A percentile compares a stretch with the other conserved stretches of the same genome.
phyloP scores from a whole-genome alignment of 2,797 vertebrate species.

The Chaetophractus vellerosus region DNA sequence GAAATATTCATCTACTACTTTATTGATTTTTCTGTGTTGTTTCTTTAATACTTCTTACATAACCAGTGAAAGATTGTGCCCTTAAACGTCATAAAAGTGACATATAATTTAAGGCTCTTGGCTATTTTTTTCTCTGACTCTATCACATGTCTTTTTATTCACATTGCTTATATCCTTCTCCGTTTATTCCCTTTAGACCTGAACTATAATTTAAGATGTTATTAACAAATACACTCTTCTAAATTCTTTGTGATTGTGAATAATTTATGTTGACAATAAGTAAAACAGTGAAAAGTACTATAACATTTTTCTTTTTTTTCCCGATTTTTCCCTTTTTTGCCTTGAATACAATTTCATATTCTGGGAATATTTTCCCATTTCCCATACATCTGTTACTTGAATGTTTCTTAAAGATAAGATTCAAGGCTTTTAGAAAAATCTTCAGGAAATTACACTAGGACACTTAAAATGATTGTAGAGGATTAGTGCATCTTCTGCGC shows the following conservation, averaged over 20 bases:
- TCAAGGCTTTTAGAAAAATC: slow-evolving; percentile 63
- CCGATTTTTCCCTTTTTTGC: background rate
- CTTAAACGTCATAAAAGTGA: slow-evolving; percentile 46
- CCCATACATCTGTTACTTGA: slow-evolving; percentile 48
- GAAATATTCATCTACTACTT: slow-evolving; percentile 20
- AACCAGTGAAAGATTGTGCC: background rate
- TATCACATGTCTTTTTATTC: slow-evolving; percentile 56
- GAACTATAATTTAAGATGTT: slow-evolving; percentile 60
- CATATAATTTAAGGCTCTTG: slow-evolving; percentile 49
- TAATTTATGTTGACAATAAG: slow-evolving; percentile 67
- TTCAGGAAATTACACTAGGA: slow-evolving; percentile 66
- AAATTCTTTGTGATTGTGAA: slow-evolving; percentile 43
- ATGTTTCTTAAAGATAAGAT: slow-evolving; percentile 73
- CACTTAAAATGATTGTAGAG: slow-evolving; percentile 44
- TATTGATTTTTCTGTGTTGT: slow-evolving; percentile 30
- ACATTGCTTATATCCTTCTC: slow-evolving; percentile 13
- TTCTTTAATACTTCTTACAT: slow-evolving; percentile 23
- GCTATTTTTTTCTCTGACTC: slow-evolving; percentile 55
- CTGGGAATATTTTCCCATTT: slow-evolving; percentile 44
- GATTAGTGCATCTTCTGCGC: slow-evolving; percentile 52
- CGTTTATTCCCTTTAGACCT: slow-evolving; percentile 34
- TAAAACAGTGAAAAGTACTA: background rate
- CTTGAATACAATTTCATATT: slow-evolving; percentile 66
- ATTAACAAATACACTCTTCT: slow-evolving; percentile 29
- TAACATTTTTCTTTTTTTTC: slow-evolving; percentile 59